A percentile compares a stretch with the other conserved stretches of the same genome.
Conservation (phyloP, 2,113 vertebrate species). For the Actenoides lindsayi region DNA sequence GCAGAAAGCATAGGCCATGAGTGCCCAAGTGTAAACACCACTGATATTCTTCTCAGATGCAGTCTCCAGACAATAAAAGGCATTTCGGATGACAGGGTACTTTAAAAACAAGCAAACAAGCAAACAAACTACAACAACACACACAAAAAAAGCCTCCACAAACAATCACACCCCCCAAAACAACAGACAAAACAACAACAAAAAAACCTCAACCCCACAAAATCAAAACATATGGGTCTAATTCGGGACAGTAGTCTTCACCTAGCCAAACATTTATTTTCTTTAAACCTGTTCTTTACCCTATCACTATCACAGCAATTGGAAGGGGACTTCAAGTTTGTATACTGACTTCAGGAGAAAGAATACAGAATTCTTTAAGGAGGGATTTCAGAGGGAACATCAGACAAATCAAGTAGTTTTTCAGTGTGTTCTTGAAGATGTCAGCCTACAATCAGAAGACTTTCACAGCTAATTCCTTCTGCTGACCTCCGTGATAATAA, state of each 20-base stretch:
- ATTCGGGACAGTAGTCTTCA: not conserved
- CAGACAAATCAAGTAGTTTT: not conserved
- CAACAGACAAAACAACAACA: too few relatives aligned
- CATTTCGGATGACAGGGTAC: slow-evolving; percentile 72
- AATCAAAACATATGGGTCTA: not conserved
- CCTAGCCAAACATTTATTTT: not conserved
- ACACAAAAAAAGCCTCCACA: too few relatives aligned
- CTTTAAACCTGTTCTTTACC: not conserved
- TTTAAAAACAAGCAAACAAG: slow-evolving; percentile 27
- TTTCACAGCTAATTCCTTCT: not conserved
- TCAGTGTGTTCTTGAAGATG: not conserved
- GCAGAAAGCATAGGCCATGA: slow-evolving; percentile 85
- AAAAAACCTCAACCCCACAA: too few relatives aligned
- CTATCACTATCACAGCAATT: not conserved
- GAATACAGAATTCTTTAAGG: not conserved
- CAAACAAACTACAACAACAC: not conserved
- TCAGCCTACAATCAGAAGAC: not conserved
- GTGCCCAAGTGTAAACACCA: slow-evolving; percentile 79
- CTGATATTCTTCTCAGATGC: slow-evolving; percentile 20
- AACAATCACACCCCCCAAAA: not conserved
- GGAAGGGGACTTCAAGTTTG: not conserved
- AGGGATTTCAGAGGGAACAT: not conserved
- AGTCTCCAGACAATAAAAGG: slow-evolving; percentile 77
- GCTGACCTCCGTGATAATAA: not conserved
- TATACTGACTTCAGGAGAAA: not conserved